phyloP scores from a whole-genome alignment of 2,888 invertebrate species.

The Lacanobia wlatinum region DNA sequence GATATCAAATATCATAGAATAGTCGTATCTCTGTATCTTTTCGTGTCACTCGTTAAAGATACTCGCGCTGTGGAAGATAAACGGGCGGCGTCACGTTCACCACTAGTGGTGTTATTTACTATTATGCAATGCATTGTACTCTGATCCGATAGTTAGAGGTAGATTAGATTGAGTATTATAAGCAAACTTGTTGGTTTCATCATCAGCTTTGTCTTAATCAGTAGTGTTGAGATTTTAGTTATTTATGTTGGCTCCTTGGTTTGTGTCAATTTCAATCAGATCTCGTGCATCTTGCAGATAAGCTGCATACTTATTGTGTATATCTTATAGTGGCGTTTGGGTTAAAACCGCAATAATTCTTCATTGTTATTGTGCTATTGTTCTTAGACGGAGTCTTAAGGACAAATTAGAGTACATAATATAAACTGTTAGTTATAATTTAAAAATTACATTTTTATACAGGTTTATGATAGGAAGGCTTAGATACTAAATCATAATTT shows the following conservation, averaged over 20 bases:
- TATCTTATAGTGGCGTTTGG: neutral
- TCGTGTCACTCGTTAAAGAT: slow-evolving; percentile 37
- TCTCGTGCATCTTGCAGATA: neutral
- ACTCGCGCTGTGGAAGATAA: slow-evolving; percentile 26
- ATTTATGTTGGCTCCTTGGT: neutral
- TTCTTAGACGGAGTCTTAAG: neutral
- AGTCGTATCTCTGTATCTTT: slow-evolving; percentile 30
- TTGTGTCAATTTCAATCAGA: neutral
- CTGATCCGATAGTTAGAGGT: slow-evolving; percentile 3
- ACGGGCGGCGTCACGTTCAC: slow-evolving; percentile 1
- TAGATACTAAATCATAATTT: neutral
- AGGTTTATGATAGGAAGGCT: neutral
- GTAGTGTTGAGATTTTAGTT: neutral
- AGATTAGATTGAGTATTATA: slow-evolving; percentile 29
- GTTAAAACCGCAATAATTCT: neutral
- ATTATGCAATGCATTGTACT: slow-evolving; percentile 22
- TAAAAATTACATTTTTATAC: neutral
- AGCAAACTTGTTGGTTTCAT: slow-evolving; percentile 19
- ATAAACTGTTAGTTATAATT: neutral
- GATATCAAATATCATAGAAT: slow-evolving; percentile 1
- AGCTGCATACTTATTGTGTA: neutral
- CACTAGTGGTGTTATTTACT: slow-evolving; percentile 10
- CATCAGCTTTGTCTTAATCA: neutral
- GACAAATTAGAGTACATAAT: neutral
- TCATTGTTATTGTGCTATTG: neutral